Conservation (phyloP, 2,113 vertebrate species). For the Cyprinodon tularosa region DNA sequence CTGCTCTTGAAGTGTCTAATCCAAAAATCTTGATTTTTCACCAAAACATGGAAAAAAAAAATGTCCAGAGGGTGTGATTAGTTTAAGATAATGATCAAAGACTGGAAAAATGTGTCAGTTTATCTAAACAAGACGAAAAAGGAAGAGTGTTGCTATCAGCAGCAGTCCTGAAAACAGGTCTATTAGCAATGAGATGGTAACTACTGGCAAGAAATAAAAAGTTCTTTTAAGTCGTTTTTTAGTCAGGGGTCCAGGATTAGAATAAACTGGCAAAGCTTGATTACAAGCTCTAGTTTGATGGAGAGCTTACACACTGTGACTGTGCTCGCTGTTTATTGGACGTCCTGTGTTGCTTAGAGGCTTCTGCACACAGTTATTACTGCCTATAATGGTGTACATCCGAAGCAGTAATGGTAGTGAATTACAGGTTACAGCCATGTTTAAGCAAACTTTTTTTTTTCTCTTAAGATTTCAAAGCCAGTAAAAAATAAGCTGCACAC, state of each 20-base stretch:
- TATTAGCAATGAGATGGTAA: background rate
- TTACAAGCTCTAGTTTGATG: background rate
- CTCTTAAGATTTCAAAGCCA: background rate
- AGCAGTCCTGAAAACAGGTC: background rate
- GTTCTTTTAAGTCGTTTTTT: background rate
- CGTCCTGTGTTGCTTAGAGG: background rate
- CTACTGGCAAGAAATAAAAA: background rate
- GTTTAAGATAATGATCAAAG: conserved; percentile 11
- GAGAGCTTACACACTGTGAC: background rate
- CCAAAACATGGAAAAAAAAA: conserved; percentile 9
- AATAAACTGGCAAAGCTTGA: background rate
- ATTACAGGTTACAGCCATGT: background rate
- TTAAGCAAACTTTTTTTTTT: background rate
- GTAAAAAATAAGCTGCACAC: background rate
- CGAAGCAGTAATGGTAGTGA: background rate
- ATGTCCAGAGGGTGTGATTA: conserved; percentile 9
- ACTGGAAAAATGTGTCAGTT: conserved; percentile 9
- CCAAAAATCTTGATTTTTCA: conserved; percentile 35
- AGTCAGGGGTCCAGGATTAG: background rate
- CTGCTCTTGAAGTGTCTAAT: conserved; percentile 16
- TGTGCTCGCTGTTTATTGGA: background rate
- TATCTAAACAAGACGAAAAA: conserved; percentile 21
- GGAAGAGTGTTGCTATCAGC: background rate
- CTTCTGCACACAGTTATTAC: background rate
- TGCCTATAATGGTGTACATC: background rate